These are phyloP conservation scores for Thomomys bottae DNA, from an alignment of 2,113 vertebrate genomes.

Conservation along the genomic window DNA sequence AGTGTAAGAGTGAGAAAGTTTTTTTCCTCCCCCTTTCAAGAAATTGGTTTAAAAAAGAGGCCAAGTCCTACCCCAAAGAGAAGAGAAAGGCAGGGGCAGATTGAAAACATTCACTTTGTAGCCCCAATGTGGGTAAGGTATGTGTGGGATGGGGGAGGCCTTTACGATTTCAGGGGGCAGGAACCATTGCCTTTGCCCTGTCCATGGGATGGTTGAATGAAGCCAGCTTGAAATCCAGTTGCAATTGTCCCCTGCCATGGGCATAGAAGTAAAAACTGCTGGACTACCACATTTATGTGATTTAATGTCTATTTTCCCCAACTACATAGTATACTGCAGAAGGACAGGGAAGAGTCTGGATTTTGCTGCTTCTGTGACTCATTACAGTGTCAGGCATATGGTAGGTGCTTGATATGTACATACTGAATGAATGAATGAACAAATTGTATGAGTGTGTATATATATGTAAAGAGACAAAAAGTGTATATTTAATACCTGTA, in stretches of 20 bases:
- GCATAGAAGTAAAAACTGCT: background rate
- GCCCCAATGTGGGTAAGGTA: background rate
- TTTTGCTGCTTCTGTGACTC: constrained; percentile 25
- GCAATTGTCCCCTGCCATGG: background rate
- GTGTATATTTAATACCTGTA: background rate
- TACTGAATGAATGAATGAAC: background rate
- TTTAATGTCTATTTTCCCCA: background rate
- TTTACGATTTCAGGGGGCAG: background rate
- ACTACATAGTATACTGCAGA: background rate
- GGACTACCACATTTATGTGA: background rate
- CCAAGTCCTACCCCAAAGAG: background rate
- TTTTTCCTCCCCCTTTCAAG: background rate
- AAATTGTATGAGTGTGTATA: background rate
- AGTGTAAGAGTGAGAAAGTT: background rate
- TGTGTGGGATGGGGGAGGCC: background rate
- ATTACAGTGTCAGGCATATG: background rate
- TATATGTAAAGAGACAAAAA: background rate
- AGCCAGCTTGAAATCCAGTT: background rate
- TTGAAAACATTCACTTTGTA: background rate
- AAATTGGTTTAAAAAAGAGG: constrained; percentile 25
- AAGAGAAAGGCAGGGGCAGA: background rate
- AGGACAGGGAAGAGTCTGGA: background rate
- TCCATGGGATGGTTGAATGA: background rate
- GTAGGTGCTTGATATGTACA: background rate
- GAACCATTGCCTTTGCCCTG: background rate